Conservation (phyloP, 2,113 vertebrate species). For the Gasterosteus aculeatus region DNA sequence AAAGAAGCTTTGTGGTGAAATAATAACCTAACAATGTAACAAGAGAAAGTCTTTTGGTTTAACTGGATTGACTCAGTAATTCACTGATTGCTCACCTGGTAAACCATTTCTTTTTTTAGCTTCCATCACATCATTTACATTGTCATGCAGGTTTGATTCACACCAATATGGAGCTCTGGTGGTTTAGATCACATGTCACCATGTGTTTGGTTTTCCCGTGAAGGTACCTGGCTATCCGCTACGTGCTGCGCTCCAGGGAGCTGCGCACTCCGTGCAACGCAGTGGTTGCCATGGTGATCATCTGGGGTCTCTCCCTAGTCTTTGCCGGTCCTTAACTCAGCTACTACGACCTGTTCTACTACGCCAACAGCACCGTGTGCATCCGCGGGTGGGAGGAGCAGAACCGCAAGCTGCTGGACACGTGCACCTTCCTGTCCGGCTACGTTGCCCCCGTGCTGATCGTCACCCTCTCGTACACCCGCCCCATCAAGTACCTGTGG, state of each 20-base stretch:
- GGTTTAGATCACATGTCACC: neutral
- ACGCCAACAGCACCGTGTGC: slow-evolving; percentile 86
- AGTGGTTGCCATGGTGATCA: slow-evolving; percentile 84
- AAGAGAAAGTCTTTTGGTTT: neutral
- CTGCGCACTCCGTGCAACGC: slow-evolving; percentile 85
- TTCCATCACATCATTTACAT: neutral
- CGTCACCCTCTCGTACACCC: slow-evolving; percentile 87
- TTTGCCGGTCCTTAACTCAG: slow-evolving; percentile 89
- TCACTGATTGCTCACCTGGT: neutral
- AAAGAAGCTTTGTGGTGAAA: neutral
- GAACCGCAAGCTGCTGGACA: slow-evolving; percentile 87
- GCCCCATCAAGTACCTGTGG: slow-evolving; percentile 89
- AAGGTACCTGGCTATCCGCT: slow-evolving; percentile 89
- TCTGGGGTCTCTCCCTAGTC: slow-evolving; percentile 87
- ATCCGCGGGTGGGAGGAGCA: slow-evolving; percentile 88
- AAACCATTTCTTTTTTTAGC: neutral
- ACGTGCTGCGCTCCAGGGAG: slow-evolving; percentile 86
- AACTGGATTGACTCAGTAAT: neutral
- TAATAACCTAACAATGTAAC: neutral
- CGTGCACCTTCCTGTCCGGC: slow-evolving; percentile 87
- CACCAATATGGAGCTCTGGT: neutral
- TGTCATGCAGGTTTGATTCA: neutral
- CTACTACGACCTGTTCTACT: slow-evolving; percentile 88
- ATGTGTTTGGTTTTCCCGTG: slow-evolving; percentile 23
- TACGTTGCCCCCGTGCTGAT: slow-evolving; percentile 88